Percentiles rank a stretch among this genome's conserved stretches.
phyloP scores from a whole-genome alignment of 2,888 invertebrate species.

The Uropetala carovei region DNA sequence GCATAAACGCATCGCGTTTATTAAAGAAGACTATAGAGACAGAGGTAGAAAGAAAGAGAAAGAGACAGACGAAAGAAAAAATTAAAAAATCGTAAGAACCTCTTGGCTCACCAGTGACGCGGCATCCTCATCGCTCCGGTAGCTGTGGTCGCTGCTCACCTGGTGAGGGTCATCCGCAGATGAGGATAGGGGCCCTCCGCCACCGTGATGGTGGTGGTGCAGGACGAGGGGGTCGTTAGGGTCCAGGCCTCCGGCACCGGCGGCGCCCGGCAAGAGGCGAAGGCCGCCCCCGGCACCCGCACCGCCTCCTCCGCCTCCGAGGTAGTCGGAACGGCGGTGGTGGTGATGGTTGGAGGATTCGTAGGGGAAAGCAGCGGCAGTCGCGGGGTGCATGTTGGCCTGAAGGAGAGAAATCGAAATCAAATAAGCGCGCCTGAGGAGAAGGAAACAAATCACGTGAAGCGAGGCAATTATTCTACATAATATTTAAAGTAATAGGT shows the following conservation, averaged over 20 bases:
- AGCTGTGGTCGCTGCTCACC: constrained; percentile 64
- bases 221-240: constrained; percentile 86
- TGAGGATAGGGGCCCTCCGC: constrained; percentile 49
- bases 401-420: not conserved
- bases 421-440: not conserved
- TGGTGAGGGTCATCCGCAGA: constrained; percentile 59
- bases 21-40: not conserved
- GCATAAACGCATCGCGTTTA: not conserved
- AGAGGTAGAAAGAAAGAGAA: not conserved
- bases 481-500: too few relatives aligned
- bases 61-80: constrained; percentile 31
- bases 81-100: constrained; percentile 60
- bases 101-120: constrained; percentile 61
- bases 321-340: constrained; percentile 76
- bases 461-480: too few relatives aligned
- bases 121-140: constrained; percentile 61
- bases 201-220: constrained; percentile 77
- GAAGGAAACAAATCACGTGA: not conserved
- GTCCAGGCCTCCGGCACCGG: constrained; percentile 74
- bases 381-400: constrained; percentile 71
- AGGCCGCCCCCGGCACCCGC: constrained; percentile 71
- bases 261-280: constrained; percentile 70
- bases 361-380: constrained; percentile 69
- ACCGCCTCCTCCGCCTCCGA: constrained; percentile 78
- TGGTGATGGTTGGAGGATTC: constrained; percentile 70